Percentiles rank a stretch among this genome's conserved stretches.
These are phyloP conservation scores for Tachyglossus aculeatus DNA, from an alignment of 2,797 vertebrate genomes.

Conservation along the genomic window DNA sequence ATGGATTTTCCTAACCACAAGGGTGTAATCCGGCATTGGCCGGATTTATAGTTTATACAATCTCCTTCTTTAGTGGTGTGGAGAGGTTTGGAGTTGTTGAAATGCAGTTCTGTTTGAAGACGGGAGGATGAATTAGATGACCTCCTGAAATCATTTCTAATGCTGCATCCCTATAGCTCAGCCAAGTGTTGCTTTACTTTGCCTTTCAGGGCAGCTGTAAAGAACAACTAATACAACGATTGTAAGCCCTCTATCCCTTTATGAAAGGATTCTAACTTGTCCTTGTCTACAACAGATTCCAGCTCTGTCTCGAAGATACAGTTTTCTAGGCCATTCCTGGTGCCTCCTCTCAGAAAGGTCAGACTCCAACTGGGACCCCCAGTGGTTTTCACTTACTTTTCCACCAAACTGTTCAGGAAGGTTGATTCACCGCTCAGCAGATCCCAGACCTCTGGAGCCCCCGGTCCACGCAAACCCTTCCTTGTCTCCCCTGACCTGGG, in stretches of 20 bases:
- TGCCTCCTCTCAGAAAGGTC: no score
- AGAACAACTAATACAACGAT: neutral
- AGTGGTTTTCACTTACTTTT: slow-evolving; percentile 8
- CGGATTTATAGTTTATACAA: no score
- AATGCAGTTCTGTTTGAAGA: neutral
- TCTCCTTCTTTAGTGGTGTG: no score
- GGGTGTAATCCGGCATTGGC: no score
- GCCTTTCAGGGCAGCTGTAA: neutral
- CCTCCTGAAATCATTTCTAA: neutral
- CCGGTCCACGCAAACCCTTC: no score
- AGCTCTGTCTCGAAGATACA: neutral
- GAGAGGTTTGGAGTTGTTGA: neutral
- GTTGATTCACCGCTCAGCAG: neutral
- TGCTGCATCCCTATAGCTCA: neutral
- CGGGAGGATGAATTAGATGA: neutral
- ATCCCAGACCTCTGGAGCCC: neutral
- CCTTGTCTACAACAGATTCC: no score
- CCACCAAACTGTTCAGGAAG: neutral
- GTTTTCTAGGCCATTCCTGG: slow-evolving; percentile 13
- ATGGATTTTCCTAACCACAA: no score
- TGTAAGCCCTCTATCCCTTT: neutral
- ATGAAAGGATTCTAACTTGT: no score
- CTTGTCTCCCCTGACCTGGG: neutral
- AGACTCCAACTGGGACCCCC: neutral
- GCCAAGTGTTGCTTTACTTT: neutral